phyloP scores from a whole-genome alignment of 2,113 vertebrate genomes.

The Oreochromis niloticus region DNA sequence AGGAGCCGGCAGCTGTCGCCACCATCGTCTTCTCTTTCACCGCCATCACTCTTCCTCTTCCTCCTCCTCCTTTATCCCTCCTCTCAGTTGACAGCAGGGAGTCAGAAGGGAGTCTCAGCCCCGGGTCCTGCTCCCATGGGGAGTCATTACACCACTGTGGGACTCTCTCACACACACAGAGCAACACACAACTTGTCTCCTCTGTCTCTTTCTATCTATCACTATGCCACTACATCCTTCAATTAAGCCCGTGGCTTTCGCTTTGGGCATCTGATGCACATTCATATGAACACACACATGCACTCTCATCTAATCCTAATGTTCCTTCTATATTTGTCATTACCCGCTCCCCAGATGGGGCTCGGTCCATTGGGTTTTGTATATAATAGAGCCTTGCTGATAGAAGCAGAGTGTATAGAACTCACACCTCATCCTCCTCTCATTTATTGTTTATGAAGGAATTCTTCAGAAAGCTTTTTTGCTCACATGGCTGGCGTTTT shows the following conservation, averaged over 20 bases:
- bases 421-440: neutral
- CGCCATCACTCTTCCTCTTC: slow-evolving; percentile 4
- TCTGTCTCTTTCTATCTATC: slow-evolving; percentile 45
- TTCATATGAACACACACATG: neutral
- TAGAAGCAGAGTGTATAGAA: neutral
- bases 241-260: slow-evolving; percentile 24
- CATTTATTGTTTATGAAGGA: neutral
- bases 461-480: neutral
- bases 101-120: slow-evolving; percentile 49
- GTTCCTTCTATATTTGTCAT: slow-evolving; percentile 44
- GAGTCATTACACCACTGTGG: slow-evolving; percentile 65
- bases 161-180: slow-evolving; percentile 25
- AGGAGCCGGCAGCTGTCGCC: slow-evolving; percentile 68
- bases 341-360: slow-evolving; percentile 37
- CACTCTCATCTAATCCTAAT: slow-evolving; percentile 31
- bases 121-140: slow-evolving; percentile 55
- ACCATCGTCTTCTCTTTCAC: slow-evolving; percentile 26
- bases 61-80: slow-evolving; percentile 18
- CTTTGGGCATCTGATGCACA: slow-evolving; percentile 33
- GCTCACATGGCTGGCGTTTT: neutral
- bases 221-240: slow-evolving; percentile 20
- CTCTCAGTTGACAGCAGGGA: slow-evolving; percentile 32
- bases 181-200: slow-evolving; percentile 23
- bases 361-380: slow-evolving; percentile 22
- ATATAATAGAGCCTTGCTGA: neutral